These are phyloP conservation scores for Liodrosophila aerea DNA, from an alignment of 2,888 invertebrate species.

Conservation along the genomic window DNA sequence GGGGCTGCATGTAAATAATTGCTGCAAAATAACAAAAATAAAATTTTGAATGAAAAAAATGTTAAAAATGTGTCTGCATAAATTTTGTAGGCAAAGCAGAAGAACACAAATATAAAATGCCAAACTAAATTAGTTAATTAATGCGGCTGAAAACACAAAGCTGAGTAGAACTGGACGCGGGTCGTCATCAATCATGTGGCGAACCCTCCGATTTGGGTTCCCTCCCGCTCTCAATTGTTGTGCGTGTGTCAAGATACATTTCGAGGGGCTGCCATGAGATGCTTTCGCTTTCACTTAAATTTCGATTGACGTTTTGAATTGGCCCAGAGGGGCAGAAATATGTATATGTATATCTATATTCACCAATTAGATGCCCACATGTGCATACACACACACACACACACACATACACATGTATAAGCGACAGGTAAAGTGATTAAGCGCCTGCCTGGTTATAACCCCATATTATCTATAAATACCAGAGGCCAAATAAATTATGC, in stretches of 20 bases:
- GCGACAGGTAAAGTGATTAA: slow-evolving; percentile 68
- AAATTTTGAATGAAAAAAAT: slow-evolving; percentile 15
- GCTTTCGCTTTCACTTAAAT: slow-evolving; percentile 66
- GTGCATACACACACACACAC: slow-evolving; percentile 6
- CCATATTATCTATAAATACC: slow-evolving; percentile 67
- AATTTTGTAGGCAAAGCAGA: slow-evolving; percentile 39
- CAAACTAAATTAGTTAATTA: slow-evolving; percentile 77
- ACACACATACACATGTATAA: background rate
- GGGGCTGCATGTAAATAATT: slow-evolving; percentile 59
- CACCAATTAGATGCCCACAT: slow-evolving; percentile 73
- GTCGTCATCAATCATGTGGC: slow-evolving; percentile 65
- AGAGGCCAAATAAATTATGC: slow-evolving; percentile 61
- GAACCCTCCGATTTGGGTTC: slow-evolving; percentile 8
- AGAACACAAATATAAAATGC: slow-evolving; percentile 47
- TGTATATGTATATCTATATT: slow-evolving; percentile 17
- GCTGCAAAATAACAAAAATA: slow-evolving; percentile 43
- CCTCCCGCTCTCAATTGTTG: slow-evolving; percentile 34
- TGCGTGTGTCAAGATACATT: slow-evolving; percentile 57
- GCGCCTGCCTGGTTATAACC: slow-evolving; percentile 38
- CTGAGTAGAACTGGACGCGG: slow-evolving; percentile 48
- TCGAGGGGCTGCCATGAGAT: slow-evolving; percentile 12
- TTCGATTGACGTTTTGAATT: slow-evolving; percentile 58
- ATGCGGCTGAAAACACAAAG: slow-evolving; percentile 56
- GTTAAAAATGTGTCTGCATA: slow-evolving; percentile 57
- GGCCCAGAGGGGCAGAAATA: slow-evolving; percentile 52